Evolutionary conservation across 2,113 vertebrate genomes (phyloP).

Genomic region (Plecturocebus donacophilus): DNA sequence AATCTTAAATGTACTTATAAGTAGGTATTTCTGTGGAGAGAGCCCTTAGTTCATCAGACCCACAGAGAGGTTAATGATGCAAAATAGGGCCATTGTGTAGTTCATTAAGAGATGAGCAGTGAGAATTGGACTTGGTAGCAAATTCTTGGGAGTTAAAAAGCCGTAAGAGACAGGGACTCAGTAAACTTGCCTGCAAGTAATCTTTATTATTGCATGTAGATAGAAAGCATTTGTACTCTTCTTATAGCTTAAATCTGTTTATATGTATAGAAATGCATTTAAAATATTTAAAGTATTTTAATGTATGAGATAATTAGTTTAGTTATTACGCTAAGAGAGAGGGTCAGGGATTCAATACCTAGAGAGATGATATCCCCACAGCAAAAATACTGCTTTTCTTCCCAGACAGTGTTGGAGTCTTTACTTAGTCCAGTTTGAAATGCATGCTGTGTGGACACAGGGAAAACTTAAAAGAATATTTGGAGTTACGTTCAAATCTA

Average conservation of each 20-base stretch:
- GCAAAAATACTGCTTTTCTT: neutral
- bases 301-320: slow-evolving; percentile 37
- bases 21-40: slow-evolving; percentile 8
- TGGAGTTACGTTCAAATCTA: neutral
- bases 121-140: neutral
- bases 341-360: neutral
- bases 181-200: neutral
- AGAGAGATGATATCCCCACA: neutral
- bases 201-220: slow-evolving; percentile 19
- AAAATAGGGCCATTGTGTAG: neutral
- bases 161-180: neutral
- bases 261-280: neutral
- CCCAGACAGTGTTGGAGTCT: neutral
- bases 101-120: neutral
- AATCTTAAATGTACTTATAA: neutral
- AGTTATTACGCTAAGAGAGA: neutral
- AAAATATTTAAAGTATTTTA: neutral
- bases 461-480: neutral
- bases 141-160: neutral
- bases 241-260: neutral
- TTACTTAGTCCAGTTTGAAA: slow-evolving; percentile 36
- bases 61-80: neutral
- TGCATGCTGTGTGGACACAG: neutral
- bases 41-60: neutral
- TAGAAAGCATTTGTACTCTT: neutral